Evolutionary conservation across 2,888 invertebrate genomes (phyloP).

Genomic region (Octonoba sinensis): DNA sequence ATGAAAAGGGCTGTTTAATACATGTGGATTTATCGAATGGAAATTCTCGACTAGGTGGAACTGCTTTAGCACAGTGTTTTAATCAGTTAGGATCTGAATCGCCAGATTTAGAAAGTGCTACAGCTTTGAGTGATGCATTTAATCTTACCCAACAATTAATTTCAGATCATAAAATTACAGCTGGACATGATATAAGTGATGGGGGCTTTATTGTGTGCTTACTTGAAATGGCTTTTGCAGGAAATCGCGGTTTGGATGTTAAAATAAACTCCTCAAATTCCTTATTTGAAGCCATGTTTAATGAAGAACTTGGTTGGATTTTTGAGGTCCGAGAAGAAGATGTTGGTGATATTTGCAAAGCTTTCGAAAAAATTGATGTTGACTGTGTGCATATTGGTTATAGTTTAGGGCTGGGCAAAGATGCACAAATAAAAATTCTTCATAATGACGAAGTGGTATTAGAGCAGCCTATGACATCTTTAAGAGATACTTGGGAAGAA

Average conservation of each 20-base stretch:
- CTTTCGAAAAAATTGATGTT: slow-evolving; percentile 77
- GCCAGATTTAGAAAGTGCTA: slow-evolving; percentile 84
- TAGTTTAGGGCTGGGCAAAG: slow-evolving; percentile 22
- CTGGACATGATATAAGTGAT: slow-evolving; percentile 97
- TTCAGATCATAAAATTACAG: slow-evolving; percentile 78
- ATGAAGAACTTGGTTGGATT: slow-evolving; percentile 89
- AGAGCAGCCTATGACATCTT: slow-evolving; percentile 74
- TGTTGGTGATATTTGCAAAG: slow-evolving; percentile 76
- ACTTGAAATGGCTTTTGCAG: slow-evolving; percentile 96
- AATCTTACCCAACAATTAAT: slow-evolving; percentile 86
- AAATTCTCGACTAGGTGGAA: slow-evolving; percentile 87
- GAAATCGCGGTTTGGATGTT: slow-evolving; percentile 81
- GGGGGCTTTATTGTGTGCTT: slow-evolving; percentile 92
- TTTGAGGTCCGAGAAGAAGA: slow-evolving; percentile 79
- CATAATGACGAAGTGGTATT: slow-evolving; percentile 32
- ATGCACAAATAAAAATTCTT: slow-evolving; percentile 18
- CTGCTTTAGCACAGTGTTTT: slow-evolving; percentile 91
- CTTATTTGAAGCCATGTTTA: slow-evolving; percentile 79
- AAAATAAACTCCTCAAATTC: slow-evolving; percentile 68
- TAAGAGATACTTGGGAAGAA: slow-evolving; percentile 93
- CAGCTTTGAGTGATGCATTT: slow-evolving; percentile 82
- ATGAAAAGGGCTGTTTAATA: slow-evolving; percentile 75
- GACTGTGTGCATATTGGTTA: slow-evolving; percentile 76
- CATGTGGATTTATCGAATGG: slow-evolving; percentile 84
- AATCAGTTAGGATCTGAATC: slow-evolving; percentile 84